Evolutionary conservation across 2,797 vertebrate species (phyloP).

Genomic region (Liasis olivaceus): DNA sequence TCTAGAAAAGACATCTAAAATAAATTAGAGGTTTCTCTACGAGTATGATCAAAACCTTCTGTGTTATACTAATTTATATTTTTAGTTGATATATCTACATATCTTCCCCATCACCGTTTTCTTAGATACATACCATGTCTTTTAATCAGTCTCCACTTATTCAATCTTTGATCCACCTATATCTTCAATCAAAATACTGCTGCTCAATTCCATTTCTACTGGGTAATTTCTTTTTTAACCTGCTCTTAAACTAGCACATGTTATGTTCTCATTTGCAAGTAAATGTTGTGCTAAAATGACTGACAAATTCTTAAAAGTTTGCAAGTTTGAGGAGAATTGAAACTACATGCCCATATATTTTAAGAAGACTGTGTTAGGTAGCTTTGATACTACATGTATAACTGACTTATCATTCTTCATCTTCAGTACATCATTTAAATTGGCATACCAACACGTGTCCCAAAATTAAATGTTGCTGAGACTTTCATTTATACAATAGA

Average conservation of each 20-base stretch:
- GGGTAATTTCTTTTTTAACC: not conserved
- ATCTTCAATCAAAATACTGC: not conserved
- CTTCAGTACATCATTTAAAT: not conserved
- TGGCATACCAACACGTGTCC: not conserved
- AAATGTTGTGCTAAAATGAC: not conserved
- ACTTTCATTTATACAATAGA: not conserved
- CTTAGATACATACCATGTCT: not conserved
- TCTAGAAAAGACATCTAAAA: not conserved
- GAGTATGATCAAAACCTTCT: not conserved
- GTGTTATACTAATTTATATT: not conserved
- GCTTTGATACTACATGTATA: not conserved
- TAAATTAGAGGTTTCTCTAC: not conserved
- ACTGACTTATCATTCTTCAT: not conserved
- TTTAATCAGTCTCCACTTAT: not conserved
- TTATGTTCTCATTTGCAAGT: not conserved
- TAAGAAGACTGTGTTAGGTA: not conserved
- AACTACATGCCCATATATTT: not conserved
- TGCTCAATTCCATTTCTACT: not conserved
- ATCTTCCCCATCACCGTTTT: not conserved
- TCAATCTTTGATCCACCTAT: not conserved
- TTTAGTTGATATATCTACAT: not conserved
- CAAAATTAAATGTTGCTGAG: not conserved
- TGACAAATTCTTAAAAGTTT: not conserved
- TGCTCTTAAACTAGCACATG: not conserved
- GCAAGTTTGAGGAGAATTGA: not conserved